Percentiles rank a stretch among this genome's conserved stretches.
Evolutionary conservation across 2,113 vertebrate genomes (phyloP).

Genomic region (Macroglossus sobrinus): DNA sequence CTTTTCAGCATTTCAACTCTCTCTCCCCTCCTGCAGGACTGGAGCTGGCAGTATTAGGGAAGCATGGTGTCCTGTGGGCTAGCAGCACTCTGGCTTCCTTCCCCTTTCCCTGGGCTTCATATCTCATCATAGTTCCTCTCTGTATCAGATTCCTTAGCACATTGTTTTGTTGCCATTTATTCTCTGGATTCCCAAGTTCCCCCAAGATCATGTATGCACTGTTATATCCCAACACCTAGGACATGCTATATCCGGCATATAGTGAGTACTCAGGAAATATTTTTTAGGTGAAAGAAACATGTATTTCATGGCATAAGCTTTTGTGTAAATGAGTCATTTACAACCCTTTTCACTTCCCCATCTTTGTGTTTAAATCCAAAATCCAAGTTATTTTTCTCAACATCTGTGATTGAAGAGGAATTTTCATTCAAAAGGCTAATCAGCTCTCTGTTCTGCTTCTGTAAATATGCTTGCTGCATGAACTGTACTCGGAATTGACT

Average conservation of each 20-base stretch:
- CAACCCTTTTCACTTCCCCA: not conserved
- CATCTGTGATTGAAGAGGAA: not conserved
- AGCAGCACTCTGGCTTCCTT: not conserved
- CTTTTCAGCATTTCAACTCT: constrained; percentile 32
- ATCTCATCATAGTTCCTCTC: not conserved
- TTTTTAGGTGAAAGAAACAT: not conserved
- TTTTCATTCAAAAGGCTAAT: too few species aligned
- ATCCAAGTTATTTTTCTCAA: not conserved
- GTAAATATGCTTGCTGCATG: too few species aligned
- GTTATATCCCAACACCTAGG: not conserved
- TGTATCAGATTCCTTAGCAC: constrained; percentile 35
- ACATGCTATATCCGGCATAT: not conserved
- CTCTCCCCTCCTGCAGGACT: not conserved
- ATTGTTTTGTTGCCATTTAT: constrained; percentile 29
- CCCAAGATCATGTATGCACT: not conserved
- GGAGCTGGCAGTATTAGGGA: not conserved
- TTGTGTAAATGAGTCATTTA: not conserved
- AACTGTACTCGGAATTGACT: too few species aligned
- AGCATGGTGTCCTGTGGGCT: not conserved
- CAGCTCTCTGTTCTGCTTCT: too few species aligned
- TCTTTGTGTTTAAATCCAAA: constrained; percentile 21
- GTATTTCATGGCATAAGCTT: not conserved
- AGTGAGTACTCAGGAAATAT: not conserved
- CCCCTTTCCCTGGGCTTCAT: not conserved
- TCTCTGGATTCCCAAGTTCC: not conserved